A percentile compares a stretch with the other conserved stretches of the same genome.
Evolutionary conservation across 2,113 vertebrate species (phyloP).

Genomic region (Oryzias melastigma): DNA sequence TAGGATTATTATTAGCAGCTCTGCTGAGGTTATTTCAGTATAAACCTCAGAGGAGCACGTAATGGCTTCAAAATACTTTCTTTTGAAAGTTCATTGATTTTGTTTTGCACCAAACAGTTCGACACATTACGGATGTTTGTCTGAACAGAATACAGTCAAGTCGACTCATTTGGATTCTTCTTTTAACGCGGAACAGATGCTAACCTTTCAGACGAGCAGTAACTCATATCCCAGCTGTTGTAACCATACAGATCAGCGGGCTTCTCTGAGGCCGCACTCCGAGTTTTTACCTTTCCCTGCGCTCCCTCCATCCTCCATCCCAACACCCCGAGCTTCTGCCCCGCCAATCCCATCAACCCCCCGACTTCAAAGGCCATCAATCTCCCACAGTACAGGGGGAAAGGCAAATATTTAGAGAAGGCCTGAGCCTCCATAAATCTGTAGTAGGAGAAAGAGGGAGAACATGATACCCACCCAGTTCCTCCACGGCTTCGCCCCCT

Average conservation of each 20-base stretch:
- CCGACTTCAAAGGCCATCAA: conserved; percentile 81
- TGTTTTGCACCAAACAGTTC: conserved; percentile 16
- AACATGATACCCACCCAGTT: conserved; percentile 71
- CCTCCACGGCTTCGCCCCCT: conserved; percentile 51
- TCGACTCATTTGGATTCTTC: neutral
- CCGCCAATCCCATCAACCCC: conserved; percentile 48
- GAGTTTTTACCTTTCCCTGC: conserved; percentile 50
- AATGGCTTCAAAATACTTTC: conserved; percentile 44
- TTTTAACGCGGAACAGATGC: neutral
- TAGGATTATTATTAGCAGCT: conserved; percentile 60
- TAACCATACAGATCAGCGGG: neutral
- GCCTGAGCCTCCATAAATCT: conserved; percentile 82
- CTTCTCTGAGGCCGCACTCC: conserved; percentile 28
- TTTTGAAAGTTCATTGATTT: conserved; percentile 30
- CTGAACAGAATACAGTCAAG: neutral
- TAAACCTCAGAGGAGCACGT: conserved; percentile 51
- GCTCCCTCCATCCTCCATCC: conserved; percentile 52
- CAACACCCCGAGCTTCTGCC: conserved; percentile 51
- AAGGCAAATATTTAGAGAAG: conserved; percentile 86
- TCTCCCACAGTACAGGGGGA: conserved; percentile 79
- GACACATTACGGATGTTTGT: conserved; percentile 4
- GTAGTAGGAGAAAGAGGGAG: conserved; percentile 73
- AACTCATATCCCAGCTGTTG: conserved; percentile 5
- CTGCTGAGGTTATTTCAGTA: conserved; percentile 33
- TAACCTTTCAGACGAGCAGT: neutral